Conservation (phyloP, 1,140 invertebrate species). For the Anastrepha ludens region DNA sequence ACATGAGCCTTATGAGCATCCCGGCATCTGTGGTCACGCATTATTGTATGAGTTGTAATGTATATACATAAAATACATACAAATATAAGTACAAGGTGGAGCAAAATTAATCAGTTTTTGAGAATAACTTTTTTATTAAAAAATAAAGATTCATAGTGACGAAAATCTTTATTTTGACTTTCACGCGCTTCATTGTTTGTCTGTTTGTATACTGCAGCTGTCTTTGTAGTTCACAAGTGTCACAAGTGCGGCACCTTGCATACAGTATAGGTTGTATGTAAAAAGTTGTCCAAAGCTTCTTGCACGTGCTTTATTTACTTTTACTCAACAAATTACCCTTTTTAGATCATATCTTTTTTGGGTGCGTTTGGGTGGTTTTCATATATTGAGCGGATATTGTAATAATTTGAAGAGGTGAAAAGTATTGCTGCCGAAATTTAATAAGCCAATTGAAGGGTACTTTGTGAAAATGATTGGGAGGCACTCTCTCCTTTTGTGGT, state of each 20-base stretch:
- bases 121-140: too few species aligned
- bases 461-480: not conserved
- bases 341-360: not conserved
- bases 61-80: not conserved
- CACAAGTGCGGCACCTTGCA: too few species aligned
- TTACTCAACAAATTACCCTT: not conserved
- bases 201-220: too few species aligned
- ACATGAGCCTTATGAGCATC: not conserved
- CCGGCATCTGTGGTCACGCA: not conserved
- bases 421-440: not conserved
- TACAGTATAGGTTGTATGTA: not conserved
- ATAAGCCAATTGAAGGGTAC: slow-evolving; percentile 2
- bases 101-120: too few species aligned
- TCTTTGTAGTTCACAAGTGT: too few species aligned
- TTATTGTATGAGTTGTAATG: not conserved
- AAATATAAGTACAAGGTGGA: too few species aligned
- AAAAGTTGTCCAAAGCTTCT: not conserved
- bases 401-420: not conserved
- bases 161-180: too few species aligned
- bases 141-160: too few species aligned
- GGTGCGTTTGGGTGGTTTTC: not conserved
- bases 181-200: too few species aligned
- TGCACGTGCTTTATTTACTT: not conserved
- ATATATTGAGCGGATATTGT: not conserved
- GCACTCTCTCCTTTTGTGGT: too few species aligned